Conservation (phyloP, 2,888 invertebrate genomes). For the Microplitis manilae region DNA sequence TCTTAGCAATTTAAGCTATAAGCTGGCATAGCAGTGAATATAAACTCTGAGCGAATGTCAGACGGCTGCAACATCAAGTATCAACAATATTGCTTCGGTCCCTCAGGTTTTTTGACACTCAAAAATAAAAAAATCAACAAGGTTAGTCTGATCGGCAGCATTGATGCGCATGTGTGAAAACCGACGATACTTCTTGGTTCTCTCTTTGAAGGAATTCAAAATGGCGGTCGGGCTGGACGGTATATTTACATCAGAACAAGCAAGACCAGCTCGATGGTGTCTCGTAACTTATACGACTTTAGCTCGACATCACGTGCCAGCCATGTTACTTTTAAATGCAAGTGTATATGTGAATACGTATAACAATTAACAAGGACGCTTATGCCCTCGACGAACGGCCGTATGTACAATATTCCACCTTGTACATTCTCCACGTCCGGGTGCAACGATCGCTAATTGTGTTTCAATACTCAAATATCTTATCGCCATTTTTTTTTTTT, state of each 20-base stretch:
- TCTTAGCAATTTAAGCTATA: conserved; percentile 1
- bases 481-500: neutral
- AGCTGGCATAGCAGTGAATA: conserved; percentile 19
- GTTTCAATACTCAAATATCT: neutral
- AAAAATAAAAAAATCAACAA: conserved; percentile 40
- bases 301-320: conserved; percentile 25
- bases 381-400: neutral
- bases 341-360: conserved; percentile 19
- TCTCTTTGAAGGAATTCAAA: conserved; percentile 67
- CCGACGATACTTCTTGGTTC: conserved; percentile 34
- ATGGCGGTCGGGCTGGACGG: conserved; percentile 60
- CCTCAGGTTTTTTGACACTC: conserved; percentile 55
- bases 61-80: conserved; percentile 67
- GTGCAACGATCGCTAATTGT: conserved; percentile 41
- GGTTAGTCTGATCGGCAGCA: conserved; percentile 24
- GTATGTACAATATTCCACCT: neutral
- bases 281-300: conserved; percentile 42
- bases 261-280: conserved; percentile 29
- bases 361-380: conserved; percentile 17
- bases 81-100: conserved; percentile 66
- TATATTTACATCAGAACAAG: conserved; percentile 15
- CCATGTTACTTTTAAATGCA: conserved; percentile 17
- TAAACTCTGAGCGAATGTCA: conserved; percentile 31
- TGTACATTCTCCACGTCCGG: conserved; percentile 24
- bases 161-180: conserved; percentile 17